Conservation (phyloP, 2,888 invertebrate species). For the Odontomyia ornata region DNA sequence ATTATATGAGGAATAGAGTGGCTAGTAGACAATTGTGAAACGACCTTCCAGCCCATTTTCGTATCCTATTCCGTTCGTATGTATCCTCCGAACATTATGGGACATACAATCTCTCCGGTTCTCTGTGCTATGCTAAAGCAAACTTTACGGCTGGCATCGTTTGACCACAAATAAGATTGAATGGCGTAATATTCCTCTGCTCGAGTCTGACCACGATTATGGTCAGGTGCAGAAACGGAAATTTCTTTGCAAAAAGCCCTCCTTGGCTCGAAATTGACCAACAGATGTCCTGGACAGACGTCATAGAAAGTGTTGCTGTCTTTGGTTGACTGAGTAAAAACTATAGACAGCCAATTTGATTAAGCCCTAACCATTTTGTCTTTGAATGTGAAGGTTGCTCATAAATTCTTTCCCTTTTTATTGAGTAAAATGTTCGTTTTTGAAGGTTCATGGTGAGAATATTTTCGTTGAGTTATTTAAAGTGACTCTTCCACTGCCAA, state of each 20-base stretch:
- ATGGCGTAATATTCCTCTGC: conserved; percentile 49
- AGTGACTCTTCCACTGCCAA: not conserved
- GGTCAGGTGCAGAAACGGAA: conserved; percentile 23
- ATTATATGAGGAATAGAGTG: conserved; percentile 23
- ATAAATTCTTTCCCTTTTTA: too few relatives aligned
- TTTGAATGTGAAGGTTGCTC: too few relatives aligned
- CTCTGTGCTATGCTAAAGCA: conserved; percentile 48
- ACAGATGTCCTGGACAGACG: conserved; percentile 27
- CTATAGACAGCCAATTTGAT: too few relatives aligned
- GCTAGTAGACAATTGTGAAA: conserved; percentile 40
- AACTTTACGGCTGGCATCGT: conserved; percentile 50
- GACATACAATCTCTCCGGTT: conserved; percentile 20
- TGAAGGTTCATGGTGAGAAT: not conserved
- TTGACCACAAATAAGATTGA: conserved; percentile 51
- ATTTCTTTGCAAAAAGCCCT: conserved; percentile 40
- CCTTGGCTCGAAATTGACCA: conserved; percentile 8
- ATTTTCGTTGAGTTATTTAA: not conserved
- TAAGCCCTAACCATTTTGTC: too few relatives aligned
- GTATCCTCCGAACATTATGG: conserved; percentile 25
- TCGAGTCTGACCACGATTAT: conserved; percentile 40
- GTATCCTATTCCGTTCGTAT: conserved; percentile 16
- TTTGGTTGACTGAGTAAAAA: not conserved
- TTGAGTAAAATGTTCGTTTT: too few relatives aligned
- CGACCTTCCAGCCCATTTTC: conserved; percentile 17
- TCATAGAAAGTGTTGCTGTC: conserved; percentile 9